phyloP scores from a whole-genome alignment of 2,888 invertebrate genomes.

The Allacma fusca region DNA sequence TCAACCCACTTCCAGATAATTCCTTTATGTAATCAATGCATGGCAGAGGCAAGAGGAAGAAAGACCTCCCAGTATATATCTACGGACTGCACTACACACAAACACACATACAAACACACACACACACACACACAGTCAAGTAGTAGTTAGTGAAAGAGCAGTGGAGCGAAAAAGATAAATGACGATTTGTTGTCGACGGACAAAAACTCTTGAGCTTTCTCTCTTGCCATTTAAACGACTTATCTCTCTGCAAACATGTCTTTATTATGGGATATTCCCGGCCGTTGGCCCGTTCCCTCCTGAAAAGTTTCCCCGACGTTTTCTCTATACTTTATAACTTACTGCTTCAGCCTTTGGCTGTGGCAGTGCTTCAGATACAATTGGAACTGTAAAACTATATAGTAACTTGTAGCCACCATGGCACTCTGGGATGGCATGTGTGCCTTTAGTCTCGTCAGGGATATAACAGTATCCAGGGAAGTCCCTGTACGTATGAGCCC shows the following conservation, averaged over 20 bases:
- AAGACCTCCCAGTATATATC: too few species aligned
- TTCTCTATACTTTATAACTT: not conserved
- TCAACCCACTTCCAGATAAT: not conserved
- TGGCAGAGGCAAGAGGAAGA: not conserved
- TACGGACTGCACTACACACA: too few species aligned
- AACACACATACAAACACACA: not conserved
- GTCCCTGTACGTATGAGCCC: too few species aligned
- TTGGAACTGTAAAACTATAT: too few species aligned
- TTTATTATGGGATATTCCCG: constrained; percentile 16
- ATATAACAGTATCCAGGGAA: too few species aligned
- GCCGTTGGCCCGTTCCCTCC: constrained; percentile 4
- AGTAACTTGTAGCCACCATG: too few species aligned
- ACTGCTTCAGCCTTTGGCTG: too few species aligned
- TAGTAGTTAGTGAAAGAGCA: not conserved
- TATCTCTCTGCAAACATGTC: constrained; percentile 16
- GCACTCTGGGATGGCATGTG: too few species aligned
- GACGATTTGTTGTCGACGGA: constrained; percentile 16
- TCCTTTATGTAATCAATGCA: constrained; percentile 3
- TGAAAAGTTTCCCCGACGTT: not conserved
- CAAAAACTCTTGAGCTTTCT: constrained; percentile 16
- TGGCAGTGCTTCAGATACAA: too few species aligned
- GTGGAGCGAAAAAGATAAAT: constrained; percentile 16
- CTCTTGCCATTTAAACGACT: constrained; percentile 13
- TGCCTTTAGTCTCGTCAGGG: too few species aligned
- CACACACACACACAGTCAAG: not conserved